A percentile compares a stretch with the other conserved stretches of the same genome.
Conservation (phyloP, 2,113 vertebrate genomes). For the Phalacrocorax aristotelis region DNA sequence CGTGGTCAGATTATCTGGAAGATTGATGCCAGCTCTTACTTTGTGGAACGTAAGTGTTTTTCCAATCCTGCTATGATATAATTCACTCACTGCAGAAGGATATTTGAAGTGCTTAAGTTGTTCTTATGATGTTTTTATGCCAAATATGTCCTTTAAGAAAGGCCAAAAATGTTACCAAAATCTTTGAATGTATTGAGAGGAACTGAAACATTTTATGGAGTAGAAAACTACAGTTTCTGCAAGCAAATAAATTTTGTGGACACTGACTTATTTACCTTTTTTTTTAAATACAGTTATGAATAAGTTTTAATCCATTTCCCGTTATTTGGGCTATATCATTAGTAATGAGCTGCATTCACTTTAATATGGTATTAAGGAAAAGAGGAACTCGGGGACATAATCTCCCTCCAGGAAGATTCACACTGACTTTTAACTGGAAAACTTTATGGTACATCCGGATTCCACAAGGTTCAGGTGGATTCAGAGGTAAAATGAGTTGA, state of each 20-base stretch:
- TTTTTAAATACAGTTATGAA: not conserved
- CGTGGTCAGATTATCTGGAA: slow-evolving; percentile 97
- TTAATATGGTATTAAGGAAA: not conserved
- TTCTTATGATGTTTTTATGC: not conserved
- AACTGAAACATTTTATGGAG: not conserved
- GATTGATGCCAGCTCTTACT: slow-evolving; percentile 89
- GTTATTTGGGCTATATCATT: not conserved
- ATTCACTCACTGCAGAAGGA: not conserved
- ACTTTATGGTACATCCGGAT: not conserved
- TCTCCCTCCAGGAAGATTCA: not conserved
- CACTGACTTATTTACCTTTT: not conserved
- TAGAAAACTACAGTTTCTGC: not conserved
- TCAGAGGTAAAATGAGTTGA: not conserved
- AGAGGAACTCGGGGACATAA: not conserved
- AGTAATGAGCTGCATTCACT: not conserved
- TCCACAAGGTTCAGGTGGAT: not conserved
- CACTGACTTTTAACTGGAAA: not conserved
- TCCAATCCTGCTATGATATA: not conserved
- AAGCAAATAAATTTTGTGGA: not conserved
- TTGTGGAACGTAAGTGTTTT: slow-evolving; percentile 87
- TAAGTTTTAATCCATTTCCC: not conserved
- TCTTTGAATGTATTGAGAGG: not conserved
- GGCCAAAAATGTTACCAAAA: not conserved
- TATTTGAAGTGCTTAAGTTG: not conserved
- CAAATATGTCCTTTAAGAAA: not conserved